phyloP scores from a whole-genome alignment of 2,113 vertebrate species.

The Marmota flaviventris region DNA sequence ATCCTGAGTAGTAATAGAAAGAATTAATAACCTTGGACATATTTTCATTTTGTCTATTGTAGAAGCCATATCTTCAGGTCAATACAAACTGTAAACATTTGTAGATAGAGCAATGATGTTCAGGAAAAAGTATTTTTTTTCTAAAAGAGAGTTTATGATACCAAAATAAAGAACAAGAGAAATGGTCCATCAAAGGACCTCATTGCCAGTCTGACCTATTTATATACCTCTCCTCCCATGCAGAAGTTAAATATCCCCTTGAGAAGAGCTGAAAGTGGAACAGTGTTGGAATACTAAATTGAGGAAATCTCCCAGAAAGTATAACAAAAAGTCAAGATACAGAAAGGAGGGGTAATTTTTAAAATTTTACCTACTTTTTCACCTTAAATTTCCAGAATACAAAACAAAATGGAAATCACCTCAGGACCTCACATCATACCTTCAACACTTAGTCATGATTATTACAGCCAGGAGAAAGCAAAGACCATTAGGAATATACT shows the following conservation, averaged over 20 bases:
- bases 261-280: neutral
- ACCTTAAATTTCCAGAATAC: neutral
- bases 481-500: neutral
- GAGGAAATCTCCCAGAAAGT: neutral
- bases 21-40: neutral
- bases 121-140: neutral
- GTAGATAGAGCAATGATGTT: neutral
- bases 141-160: neutral
- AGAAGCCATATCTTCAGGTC: neutral
- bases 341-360: neutral
- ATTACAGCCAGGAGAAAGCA: neutral
- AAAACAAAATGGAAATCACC: neutral
- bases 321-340: neutral
- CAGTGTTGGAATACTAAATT: neutral
- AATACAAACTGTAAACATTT: neutral
- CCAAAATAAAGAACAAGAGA: neutral
- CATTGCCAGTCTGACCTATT: neutral
- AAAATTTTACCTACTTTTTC: neutral
- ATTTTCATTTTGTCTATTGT: neutral
- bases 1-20: neutral
- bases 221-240: neutral
- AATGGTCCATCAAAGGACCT: neutral
- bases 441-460: neutral
- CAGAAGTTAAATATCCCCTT: neutral
- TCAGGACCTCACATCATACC: neutral